Percentiles rank a stretch among this genome's conserved stretches.
Evolutionary conservation across 2,113 vertebrate genomes (phyloP).

Genomic region (Steatornis caripensis): DNA sequence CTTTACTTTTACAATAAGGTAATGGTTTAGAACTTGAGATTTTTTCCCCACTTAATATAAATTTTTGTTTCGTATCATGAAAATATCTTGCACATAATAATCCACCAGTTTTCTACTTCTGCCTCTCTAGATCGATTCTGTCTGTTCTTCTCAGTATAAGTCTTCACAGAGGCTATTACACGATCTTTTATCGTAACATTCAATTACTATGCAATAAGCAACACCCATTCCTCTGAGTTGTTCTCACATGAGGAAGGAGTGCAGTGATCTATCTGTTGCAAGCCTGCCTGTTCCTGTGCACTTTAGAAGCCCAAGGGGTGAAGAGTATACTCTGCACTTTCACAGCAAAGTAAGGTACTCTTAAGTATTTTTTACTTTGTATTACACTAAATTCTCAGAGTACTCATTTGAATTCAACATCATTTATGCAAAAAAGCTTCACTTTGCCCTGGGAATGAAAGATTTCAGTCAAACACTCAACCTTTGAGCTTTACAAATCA

Average conservation of each 20-base stretch:
- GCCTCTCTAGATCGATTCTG: neutral
- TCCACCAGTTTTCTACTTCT: neutral
- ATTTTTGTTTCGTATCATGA: neutral
- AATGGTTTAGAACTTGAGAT: neutral
- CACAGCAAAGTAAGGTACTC: neutral
- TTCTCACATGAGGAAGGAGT: neutral
- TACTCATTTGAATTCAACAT: neutral
- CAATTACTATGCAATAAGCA: neutral
- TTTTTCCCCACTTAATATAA: neutral
- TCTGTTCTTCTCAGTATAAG: neutral
- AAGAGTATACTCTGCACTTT: neutral
- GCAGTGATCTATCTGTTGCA: neutral
- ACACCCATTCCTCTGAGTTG: neutral
- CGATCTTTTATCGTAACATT: neutral
- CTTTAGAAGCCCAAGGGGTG: neutral
- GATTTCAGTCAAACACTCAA: neutral
- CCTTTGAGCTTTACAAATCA: neutral
- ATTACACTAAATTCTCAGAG: neutral
- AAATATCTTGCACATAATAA: neutral
- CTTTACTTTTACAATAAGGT: neutral
- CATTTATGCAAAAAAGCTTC: neutral
- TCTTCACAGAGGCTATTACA: neutral
- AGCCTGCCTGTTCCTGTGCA: neutral
- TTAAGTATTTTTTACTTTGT: neutral
- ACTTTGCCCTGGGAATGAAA: neutral